Conservation (phyloP, 2,113 vertebrate species). For the Hoplias malabaricus region DNA sequence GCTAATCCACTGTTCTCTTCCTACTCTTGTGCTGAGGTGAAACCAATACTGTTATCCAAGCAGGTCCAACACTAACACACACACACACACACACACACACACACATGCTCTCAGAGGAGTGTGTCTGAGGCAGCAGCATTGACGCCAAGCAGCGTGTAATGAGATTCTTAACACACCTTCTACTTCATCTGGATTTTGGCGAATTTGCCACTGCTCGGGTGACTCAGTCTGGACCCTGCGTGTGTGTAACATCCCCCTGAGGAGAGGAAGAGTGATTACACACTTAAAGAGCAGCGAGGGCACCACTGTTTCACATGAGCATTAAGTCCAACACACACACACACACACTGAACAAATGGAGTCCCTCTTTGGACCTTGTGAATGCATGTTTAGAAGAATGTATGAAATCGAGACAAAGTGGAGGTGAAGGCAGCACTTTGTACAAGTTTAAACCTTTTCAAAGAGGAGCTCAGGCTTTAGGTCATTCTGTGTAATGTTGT, state of each 20-base stretch:
- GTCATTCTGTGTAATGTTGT: background rate
- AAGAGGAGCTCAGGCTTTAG: background rate
- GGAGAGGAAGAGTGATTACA: slow-evolving; percentile 63
- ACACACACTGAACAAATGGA: background rate
- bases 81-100: slow-evolving; percentile 50
- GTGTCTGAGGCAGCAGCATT: slow-evolving; percentile 54
- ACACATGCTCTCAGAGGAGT: slow-evolving; percentile 6
- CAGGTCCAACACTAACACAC: slow-evolving; percentile 55
- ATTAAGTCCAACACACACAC: background rate
- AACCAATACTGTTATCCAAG: slow-evolving; percentile 75
- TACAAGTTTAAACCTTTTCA: background rate
- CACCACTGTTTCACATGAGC: background rate
- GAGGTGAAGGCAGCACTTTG: background rate
- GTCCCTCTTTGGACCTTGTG: background rate
- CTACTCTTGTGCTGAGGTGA: slow-evolving; percentile 67
- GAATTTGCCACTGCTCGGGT: slow-evolving; percentile 53
- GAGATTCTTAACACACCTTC: slow-evolving; percentile 62
- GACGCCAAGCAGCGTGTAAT: slow-evolving; percentile 60
- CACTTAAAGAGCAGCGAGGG: slow-evolving; percentile 54
- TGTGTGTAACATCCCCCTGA: slow-evolving; percentile 36
- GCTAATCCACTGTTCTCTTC: slow-evolving; percentile 61
- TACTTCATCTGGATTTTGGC: slow-evolving; percentile 60
- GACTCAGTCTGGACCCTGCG: slow-evolving; percentile 36
- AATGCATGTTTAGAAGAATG: background rate
- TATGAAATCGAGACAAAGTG: background rate